A percentile compares a stretch with the other conserved stretches of the same genome.
phyloP scores from a whole-genome alignment of 2,113 vertebrate species.

The Zosterops lateralis region DNA sequence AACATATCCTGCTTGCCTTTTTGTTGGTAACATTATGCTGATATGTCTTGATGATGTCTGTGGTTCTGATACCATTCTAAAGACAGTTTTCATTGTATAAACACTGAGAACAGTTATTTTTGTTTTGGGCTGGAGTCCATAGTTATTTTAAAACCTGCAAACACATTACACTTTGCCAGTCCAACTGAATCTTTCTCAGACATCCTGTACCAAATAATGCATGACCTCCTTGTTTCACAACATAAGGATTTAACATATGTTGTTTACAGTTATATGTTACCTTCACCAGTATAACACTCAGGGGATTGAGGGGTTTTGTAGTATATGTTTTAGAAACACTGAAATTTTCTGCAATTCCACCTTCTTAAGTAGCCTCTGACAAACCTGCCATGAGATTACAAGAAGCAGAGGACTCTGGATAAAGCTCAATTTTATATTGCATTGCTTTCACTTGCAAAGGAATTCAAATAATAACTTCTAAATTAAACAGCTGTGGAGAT shows the following conservation, averaged over 20 bases:
- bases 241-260: slow-evolving; percentile 64
- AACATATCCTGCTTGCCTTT: background rate
- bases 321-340: slow-evolving; percentile 12
- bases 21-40: background rate
- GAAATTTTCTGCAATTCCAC: slow-evolving; percentile 40
- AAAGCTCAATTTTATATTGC: slow-evolving; percentile 30
- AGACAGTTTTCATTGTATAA: background rate
- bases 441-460: slow-evolving; percentile 33
- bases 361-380: slow-evolving; percentile 24
- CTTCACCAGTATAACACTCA: slow-evolving; percentile 45
- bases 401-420: background rate
- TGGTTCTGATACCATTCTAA: background rate
- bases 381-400: slow-evolving; percentile 17
- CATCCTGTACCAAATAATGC: slow-evolving; percentile 44
- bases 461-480: slow-evolving; percentile 53
- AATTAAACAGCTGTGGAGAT: slow-evolving; percentile 68
- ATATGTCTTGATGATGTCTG: background rate
- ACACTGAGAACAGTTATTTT: background rate
- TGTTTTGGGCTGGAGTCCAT: slow-evolving; percentile 7
- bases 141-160: slow-evolving; percentile 26
- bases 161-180: background rate
- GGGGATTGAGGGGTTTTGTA: background rate
- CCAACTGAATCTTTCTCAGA: slow-evolving; percentile 37
- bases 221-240: slow-evolving; percentile 39
- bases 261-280: slow-evolving; percentile 56